Base-by-base conservation (phyloP, 1,140 invertebrate species). In the Magallana angulata region DNA sequence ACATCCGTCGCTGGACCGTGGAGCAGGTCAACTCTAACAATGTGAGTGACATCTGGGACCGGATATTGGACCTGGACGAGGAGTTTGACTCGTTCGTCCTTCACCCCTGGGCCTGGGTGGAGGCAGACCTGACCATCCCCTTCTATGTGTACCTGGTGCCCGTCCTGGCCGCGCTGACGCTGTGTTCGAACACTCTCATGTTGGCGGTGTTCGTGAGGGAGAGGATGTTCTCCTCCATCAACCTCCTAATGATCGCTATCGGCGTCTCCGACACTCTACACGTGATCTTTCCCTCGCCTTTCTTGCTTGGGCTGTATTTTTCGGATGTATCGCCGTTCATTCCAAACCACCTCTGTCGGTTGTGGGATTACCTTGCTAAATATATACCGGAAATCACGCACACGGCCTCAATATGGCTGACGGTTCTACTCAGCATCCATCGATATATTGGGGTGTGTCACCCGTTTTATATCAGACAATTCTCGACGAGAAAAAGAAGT, bases 81-180 rank as follows among this genome's bases (percentile, higher is more conserved):
- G 86, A 89, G 14, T 85, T 71, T 71, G 88, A 89, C 60, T 82
- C 85, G n/a, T 89, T 85, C 30, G 86, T 89, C 3, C 16, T 89
- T 2, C 36, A 89, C n/a, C 88, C 88, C 4, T 89, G 88, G 88
- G 76, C 83, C 12, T 89, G 88, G 88, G 30, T 82, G 11, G 84
- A 89, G n/a, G 85, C 84, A 1, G 80, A 87, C 24, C 48, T 84
- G 24, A 84, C 68, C 9, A 36, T 84, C 2, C 85, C 85, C 16
- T 57, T 58, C 16, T 89, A 87, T 36, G 86, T 87, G 1, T 87
- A 81, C 56, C 18, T 89, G n/a, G 16, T 89, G 5, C 88, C 83
- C 12, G 7, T 85, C 7, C 36, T 89, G 8, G 88, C 86, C 2
- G 11, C 82, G 16, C 16, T 87, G 36, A 36, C 58, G 48, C 76